Evolutionary conservation across 2,888 invertebrate genomes (phyloP).

Genomic region (Hyppa rectilinea): DNA sequence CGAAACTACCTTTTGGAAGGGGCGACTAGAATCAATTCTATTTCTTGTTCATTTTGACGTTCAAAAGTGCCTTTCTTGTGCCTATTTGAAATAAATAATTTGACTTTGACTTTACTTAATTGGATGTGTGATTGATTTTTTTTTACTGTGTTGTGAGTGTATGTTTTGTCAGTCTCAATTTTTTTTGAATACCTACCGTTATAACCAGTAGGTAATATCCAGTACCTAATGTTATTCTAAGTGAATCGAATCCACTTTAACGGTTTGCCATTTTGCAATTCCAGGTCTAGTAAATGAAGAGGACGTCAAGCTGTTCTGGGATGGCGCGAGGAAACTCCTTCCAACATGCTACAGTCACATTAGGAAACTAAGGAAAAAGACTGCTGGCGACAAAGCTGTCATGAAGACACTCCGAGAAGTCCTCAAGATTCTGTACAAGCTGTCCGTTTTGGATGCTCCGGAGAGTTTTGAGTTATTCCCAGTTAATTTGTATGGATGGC

Average conservation of each 20-base stretch:
- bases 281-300: conserved; percentile 89
- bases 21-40: no score
- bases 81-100: no score
- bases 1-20: no score
- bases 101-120: no score
- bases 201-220: no score
- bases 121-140: not conserved
- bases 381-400: conserved; percentile 93
- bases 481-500: conserved; percentile 92
- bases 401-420: conserved; percentile 93
- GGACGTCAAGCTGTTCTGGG: conserved; percentile 94
- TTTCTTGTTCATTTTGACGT: no score
- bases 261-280: conserved; percentile 19
- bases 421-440: conserved; percentile 92
- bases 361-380: conserved; percentile 94
- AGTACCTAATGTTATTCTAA: not conserved
- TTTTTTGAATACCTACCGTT: not conserved
- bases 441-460: conserved; percentile 91
- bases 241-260: not conserved
- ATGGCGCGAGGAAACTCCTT: conserved; percentile 93
- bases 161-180: not conserved
- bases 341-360: conserved; percentile 95
- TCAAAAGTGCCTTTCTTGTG: no score
- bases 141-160: not conserved
- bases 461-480: conserved; percentile 93